Base-by-base conservation (phyloP, 2,888 invertebrate genomes). In the Melinaea menophilus region DNA sequence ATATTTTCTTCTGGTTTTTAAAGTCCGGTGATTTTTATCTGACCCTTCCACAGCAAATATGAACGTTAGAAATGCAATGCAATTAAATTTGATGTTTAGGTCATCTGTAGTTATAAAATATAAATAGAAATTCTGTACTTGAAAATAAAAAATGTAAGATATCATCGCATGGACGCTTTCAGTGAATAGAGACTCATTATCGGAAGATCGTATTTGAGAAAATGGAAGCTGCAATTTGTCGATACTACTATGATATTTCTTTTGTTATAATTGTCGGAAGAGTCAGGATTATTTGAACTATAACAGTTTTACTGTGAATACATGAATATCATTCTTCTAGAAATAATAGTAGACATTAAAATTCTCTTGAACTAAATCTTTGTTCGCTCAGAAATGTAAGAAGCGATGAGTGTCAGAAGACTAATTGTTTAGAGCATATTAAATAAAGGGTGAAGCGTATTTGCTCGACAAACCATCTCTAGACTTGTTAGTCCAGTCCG, bases 181-280 rank as follows among this genome's bases (percentile, higher is more conserved):
- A n/a, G 41, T 55, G 64, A 61, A 61, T 61, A 57, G 61, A 51
- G 31, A 55, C 47, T 61, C 64, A 64, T 61, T 64, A 64, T 64
- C 55, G 48, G 55, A 58, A 58, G 58, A 31, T 51, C 51, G 51
- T 7, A 12, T 22, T 51, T 11, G 31, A 51, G 51, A 51, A 51
- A 51, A 51, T 51, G 51, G 51, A 22, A 5, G 51, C n/a, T 51
- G 51, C 51, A 51, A 31, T 51, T 31, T 31, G 51, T 51, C 51
- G 51, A 51, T 51, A 51, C 31, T 9, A 31, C 31, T 31, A 11
- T 51, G 51, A 51, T 31, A 51, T 51, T 51, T 31, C 51, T 51
- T 51, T 51, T 51, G 51, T 51, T 51, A 51, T 51, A 51, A 51
- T 51, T 9, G 31, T 31, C 31, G 51, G 31, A 41, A 41, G 7